phyloP scores from a whole-genome alignment of 2,797 vertebrate genomes.

The Cirrhinus molitorella region DNA sequence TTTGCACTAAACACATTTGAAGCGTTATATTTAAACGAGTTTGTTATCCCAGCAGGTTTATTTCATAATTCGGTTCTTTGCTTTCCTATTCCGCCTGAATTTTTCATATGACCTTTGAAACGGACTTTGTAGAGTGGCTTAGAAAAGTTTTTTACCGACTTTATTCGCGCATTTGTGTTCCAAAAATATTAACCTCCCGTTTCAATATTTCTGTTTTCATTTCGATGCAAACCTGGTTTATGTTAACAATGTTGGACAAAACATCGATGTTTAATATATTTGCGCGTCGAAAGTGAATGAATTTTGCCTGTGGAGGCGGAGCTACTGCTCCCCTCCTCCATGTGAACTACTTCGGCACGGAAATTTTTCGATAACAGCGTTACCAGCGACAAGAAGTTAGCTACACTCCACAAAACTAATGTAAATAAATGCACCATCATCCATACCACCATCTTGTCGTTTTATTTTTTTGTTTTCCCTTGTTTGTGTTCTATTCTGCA shows the following conservation, averaged over 20 bases:
- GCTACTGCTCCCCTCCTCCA: slow-evolving; percentile 37
- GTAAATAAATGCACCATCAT: not conserved
- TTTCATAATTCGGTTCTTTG: not conserved
- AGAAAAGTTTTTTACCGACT: not conserved
- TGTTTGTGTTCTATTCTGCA: not conserved
- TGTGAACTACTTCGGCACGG: not conserved
- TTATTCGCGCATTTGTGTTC: not conserved
- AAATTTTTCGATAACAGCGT: not conserved
- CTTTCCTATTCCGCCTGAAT: not conserved
- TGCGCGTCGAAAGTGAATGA: slow-evolving; percentile 31
- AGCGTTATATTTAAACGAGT: not conserved
- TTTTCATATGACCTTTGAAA: slow-evolving; percentile 4
- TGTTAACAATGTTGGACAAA: not conserved
- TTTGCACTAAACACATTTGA: slow-evolving; percentile 29
- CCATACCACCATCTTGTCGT: rapidly evolving
- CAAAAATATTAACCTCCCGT: not conserved
- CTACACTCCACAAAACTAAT: not conserved
- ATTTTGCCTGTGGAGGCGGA: slow-evolving; percentile 54
- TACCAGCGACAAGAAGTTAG: not conserved
- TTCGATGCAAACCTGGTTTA: not conserved
- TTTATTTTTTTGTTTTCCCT: not conserved
- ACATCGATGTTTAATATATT: not conserved
- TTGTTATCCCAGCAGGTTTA: not conserved
- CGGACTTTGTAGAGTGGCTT: not conserved
- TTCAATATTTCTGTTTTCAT: not conserved